Conservation (phyloP, 1,140 invertebrate species). For the Heliconius hermathena region DNA sequence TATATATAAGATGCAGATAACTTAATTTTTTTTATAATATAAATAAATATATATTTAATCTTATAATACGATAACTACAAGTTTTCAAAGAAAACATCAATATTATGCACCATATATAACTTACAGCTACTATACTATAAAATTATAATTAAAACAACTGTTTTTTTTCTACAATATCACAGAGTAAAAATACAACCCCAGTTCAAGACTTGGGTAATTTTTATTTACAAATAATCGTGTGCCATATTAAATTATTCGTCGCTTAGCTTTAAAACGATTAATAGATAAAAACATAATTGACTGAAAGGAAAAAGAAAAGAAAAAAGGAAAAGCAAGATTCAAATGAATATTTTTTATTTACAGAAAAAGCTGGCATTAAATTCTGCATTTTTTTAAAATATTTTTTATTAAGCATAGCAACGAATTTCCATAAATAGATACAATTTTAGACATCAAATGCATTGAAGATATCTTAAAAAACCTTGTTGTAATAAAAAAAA, state of each 20-base stretch:
- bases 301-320: neutral
- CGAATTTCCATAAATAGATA: neutral
- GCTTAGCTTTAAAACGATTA: neutral
- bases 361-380: neutral
- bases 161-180: constrained; percentile 70
- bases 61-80: neutral
- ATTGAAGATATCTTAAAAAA: neutral
- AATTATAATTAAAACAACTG: constrained; percentile 30
- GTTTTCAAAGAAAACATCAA: neutral
- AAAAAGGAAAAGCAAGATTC: neutral
- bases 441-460: constrained; percentile 11
- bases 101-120: constrained; percentile 6
- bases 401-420: neutral
- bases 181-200: constrained; percentile 73
- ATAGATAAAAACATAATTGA: neutral
- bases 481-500: neutral
- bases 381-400: neutral
- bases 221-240: constrained; percentile 34
- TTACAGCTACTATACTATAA: neutral
- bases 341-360: neutral
- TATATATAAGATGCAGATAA: neutral
- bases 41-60: neutral
- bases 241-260: neutral
- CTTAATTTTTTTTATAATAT: neutral
- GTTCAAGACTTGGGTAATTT: constrained; percentile 55